A percentile compares a stretch with the other conserved stretches of the same genome.
Evolutionary conservation across 1,140 invertebrate species (phyloP).

Genomic region (Lepidurus apus): DNA sequence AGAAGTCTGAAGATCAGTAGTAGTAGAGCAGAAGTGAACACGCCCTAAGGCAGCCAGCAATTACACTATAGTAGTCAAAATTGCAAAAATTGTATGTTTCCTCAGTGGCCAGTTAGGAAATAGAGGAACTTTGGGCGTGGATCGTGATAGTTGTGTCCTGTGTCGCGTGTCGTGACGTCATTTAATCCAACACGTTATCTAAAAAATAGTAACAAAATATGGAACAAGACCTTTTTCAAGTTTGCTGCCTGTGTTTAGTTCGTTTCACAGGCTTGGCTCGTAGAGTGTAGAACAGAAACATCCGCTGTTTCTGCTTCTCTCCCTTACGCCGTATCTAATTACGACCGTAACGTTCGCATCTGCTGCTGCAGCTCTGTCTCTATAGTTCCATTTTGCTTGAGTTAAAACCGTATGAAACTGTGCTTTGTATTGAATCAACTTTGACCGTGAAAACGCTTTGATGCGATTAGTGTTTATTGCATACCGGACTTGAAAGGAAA

Average conservation of each 20-base stretch:
- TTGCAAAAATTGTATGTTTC: background rate
- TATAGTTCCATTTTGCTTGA: background rate
- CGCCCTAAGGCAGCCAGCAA: background rate
- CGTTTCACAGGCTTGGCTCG: background rate
- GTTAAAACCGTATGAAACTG: background rate
- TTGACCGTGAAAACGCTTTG: no score
- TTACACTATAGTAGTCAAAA: background rate
- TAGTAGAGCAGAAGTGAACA: background rate
- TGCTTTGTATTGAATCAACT: no score
- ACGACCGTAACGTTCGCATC: background rate
- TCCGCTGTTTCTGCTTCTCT: constrained; percentile 7
- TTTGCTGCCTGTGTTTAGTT: background rate
- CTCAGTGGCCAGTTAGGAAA: background rate
- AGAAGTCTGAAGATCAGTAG: background rate
- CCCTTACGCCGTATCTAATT: background rate
- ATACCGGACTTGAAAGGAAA: background rate
- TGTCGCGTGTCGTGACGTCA: constrained; percentile 20
- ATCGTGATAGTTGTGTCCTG: background rate
- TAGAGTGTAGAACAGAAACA: background rate
- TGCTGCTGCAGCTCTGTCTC: background rate
- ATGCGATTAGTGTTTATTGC: no score
- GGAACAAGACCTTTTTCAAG: background rate
- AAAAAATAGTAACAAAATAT: background rate
- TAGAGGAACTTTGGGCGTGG: constrained; percentile 5
- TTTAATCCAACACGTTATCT: background rate